A percentile compares a stretch with the other conserved stretches of the same genome.
phyloP scores from a whole-genome alignment of 2,888 invertebrate genomes.

The Resseliella maxima region DNA sequence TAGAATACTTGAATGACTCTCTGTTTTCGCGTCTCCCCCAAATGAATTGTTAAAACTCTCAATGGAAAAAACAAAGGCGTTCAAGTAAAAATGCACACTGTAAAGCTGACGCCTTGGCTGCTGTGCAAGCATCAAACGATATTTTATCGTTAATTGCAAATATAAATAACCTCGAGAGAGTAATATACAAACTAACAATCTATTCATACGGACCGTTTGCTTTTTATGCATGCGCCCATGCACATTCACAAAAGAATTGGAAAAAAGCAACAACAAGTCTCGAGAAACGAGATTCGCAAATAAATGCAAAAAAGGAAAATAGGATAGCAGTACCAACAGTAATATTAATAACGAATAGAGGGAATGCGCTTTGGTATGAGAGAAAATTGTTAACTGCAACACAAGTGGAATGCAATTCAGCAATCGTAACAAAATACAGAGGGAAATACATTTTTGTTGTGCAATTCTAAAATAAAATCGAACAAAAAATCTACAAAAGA shows the following conservation, averaged over 20 bases:
- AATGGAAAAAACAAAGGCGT: constrained; percentile 45
- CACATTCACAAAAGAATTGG: constrained; percentile 31
- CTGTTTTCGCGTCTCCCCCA: constrained; percentile 3
- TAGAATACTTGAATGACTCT: not conserved
- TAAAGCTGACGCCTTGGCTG: constrained; percentile 53
- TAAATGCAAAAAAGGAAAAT: constrained; percentile 31
- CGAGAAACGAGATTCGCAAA: constrained; percentile 5
- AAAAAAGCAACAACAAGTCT: constrained; percentile 7
- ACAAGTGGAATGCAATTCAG: constrained; percentile 26
- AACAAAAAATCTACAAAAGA: not conserved
- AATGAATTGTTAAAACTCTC: constrained; percentile 53
- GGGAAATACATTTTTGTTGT: constrained; percentile 27
- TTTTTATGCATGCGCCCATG: constrained; percentile 41
- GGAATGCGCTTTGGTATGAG: not conserved
- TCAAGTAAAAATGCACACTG: constrained; percentile 52
- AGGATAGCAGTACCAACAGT: not conserved
- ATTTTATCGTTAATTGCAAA: constrained; percentile 55
- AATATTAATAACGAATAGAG: constrained; percentile 53
- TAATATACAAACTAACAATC: constrained; percentile 39
- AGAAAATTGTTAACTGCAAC: constrained; percentile 3
- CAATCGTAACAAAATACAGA: not conserved
- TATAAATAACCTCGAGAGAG: constrained; percentile 52
- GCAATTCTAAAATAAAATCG: not conserved
- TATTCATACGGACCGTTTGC: constrained; percentile 49
- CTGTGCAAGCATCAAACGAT: constrained; percentile 53